A percentile compares a stretch with the other conserved stretches of the same genome.
Evolutionary conservation across 2,113 vertebrate genomes (phyloP).

Genomic region (Colossoma macropomum): DNA sequence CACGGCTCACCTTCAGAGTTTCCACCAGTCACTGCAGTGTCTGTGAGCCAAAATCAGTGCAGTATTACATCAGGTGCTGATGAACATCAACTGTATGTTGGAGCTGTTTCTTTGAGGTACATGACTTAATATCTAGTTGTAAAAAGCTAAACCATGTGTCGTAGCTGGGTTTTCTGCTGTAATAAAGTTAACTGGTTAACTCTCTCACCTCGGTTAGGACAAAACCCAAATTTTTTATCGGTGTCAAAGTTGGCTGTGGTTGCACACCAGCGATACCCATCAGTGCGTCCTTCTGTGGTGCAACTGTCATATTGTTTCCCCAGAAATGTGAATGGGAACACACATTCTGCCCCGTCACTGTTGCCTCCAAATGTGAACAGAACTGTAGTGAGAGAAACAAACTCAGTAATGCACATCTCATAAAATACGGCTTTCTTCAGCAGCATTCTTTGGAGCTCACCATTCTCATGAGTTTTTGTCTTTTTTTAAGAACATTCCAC

Average conservation of each 20-base stretch:
- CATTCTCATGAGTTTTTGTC: no score
- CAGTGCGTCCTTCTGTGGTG: conserved; percentile 87
- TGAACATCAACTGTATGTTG: not conserved
- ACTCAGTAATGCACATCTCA: not conserved
- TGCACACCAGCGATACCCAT: conserved; percentile 92
- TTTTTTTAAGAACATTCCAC: no score
- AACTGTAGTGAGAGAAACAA: conserved; percentile 69
- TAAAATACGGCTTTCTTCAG: no score
- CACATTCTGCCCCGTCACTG: conserved; percentile 76
- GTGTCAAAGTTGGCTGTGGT: conserved; percentile 87
- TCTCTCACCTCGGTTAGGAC: conserved; percentile 86
- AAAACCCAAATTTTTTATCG: conserved; percentile 91
- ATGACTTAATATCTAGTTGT: not conserved
- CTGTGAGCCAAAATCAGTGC: conserved; percentile 65
- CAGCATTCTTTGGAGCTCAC: no score
- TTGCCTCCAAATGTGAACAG: conserved; percentile 90
- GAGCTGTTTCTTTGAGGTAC: not conserved
- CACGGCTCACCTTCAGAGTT: conserved; percentile 91
- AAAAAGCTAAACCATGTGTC: not conserved
- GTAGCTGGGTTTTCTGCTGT: no score
- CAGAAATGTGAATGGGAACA: conserved; percentile 89
- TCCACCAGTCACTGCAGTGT: conserved; percentile 84
- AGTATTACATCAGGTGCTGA: not conserved
- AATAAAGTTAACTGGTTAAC: not conserved
- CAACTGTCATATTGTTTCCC: conserved; percentile 82